Conservation (phyloP, 2,797 vertebrate genomes). For the Acipenser oxyrinchus region DNA sequence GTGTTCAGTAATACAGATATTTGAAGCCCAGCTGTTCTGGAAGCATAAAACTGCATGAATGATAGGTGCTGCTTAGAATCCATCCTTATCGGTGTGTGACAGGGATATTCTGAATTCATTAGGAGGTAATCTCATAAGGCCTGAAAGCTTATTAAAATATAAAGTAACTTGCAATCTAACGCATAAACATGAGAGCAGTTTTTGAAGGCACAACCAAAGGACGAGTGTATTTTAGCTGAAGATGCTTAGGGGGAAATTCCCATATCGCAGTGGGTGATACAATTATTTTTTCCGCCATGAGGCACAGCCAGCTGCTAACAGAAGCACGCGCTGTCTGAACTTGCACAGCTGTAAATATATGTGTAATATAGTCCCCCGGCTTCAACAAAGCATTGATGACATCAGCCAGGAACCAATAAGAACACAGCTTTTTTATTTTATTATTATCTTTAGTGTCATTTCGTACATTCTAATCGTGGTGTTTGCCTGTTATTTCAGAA, state of each 20-base stretch:
- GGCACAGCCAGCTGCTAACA: not conserved
- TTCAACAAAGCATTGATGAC: no score
- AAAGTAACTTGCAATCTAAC: slow-evolving; percentile 36
- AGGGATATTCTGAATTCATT: slow-evolving; percentile 48
- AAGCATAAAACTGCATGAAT: slow-evolving; percentile 9
- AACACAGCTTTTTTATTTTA: no score
- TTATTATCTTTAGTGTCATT: slow-evolving; percentile 3
- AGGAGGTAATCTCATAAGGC: slow-evolving; percentile 52
- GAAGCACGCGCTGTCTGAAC: not conserved
- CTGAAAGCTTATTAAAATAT: slow-evolving; percentile 47
- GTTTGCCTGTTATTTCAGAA: slow-evolving; percentile 77
- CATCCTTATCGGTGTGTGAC: slow-evolving; percentile 58
- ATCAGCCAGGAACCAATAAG: no score
- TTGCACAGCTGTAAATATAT: not conserved
- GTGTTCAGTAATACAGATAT: slow-evolving; percentile 11
- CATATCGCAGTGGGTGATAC: not conserved
- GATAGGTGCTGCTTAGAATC: slow-evolving; percentile 29
- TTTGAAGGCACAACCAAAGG: slow-evolving; percentile 27
- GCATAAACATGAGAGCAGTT: slow-evolving; percentile 46
- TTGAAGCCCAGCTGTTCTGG: slow-evolving; percentile 26
- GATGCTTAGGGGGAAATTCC: slow-evolving; percentile 21
- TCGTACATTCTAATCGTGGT: slow-evolving; percentile 48
- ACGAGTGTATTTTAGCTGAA: slow-evolving; percentile 31
- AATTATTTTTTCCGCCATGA: not conserved
- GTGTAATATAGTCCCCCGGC: not conserved